These are phyloP conservation scores for Pandemis cinnamomeana DNA, from an alignment of 2,888 invertebrate genomes.

Conservation along the genomic window DNA sequence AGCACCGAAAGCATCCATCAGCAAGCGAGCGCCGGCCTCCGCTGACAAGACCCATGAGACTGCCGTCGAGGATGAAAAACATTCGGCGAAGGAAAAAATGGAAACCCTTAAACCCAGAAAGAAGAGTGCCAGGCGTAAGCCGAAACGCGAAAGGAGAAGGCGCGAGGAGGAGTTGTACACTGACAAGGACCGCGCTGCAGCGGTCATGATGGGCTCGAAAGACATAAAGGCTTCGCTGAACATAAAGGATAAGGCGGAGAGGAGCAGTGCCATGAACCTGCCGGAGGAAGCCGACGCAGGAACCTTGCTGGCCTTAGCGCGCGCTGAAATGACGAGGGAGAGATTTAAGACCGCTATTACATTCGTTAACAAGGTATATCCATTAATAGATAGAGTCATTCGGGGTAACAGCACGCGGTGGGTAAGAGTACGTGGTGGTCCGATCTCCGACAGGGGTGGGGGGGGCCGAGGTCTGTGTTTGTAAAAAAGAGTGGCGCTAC, in stretches of 20 bases:
- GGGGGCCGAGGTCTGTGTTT: no score
- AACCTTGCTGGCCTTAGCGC: constrained; percentile 89
- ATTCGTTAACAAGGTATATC: constrained; percentile 89
- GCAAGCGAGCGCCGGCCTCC: constrained; percentile 70
- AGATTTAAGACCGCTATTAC: constrained; percentile 88
- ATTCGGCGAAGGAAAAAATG: constrained; percentile 65
- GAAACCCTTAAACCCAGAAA: constrained; percentile 69
- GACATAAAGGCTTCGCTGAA: constrained; percentile 94
- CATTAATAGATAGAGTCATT: no score
- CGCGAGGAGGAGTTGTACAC: constrained; percentile 91
- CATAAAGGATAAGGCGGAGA: constrained; percentile 91
- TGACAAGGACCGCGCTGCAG: constrained; percentile 95
- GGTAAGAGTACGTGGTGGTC: no score
- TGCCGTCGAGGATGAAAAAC: constrained; percentile 63
- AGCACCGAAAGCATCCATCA: constrained; percentile 72
- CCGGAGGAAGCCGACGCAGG: constrained; percentile 92
- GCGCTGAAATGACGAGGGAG: constrained; percentile 90
- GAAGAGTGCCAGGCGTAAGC: constrained; percentile 65
- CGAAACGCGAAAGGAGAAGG: constrained; percentile 70
- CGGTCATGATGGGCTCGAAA: constrained; percentile 93
- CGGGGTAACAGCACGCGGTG: no score
- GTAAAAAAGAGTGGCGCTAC: no score
- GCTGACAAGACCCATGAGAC: constrained; percentile 62
- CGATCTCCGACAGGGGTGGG: no score
- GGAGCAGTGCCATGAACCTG: constrained; percentile 88